phyloP scores from a whole-genome alignment of 1,140 invertebrate genomes.

The silkworm (Bombyx mori) region ASM3026992v2 NC_085122.1:1515501-1516000 shows the following conservation, averaged over 20 bases:
- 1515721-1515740: slow-evolving; percentile 76
- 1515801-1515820: slow-evolving; percentile 69
- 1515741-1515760: slow-evolving; percentile 86
- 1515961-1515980: slow-evolving; percentile 5
- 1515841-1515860: slow-evolving; percentile 49
- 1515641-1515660: slow-evolving; percentile 87
- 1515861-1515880: slow-evolving; percentile 52
- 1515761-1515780: slow-evolving; percentile 96
- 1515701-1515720: slow-evolving; percentile 62
- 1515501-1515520: slow-evolving; percentile 94
- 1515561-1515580: slow-evolving; percentile 89
- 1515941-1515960: slow-evolving; percentile 73
- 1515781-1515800: slow-evolving; percentile 87
- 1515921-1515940: slow-evolving; percentile 64
- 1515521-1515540: slow-evolving; percentile 99
- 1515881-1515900: slow-evolving; percentile 48
- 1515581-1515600: slow-evolving; percentile 96
- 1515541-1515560: slow-evolving; percentile 98
- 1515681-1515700: slow-evolving; percentile 92
- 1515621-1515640: slow-evolving; percentile 88
- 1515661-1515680: slow-evolving; percentile 93
- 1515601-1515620: slow-evolving; percentile 74
- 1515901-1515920: slow-evolving; percentile 64
- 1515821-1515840: slow-evolving; percentile 41
- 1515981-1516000: no score